A percentile compares a stretch with the other conserved stretches of the same genome.
These are phyloP conservation scores for Oceanites oceanicus DNA, from an alignment of 2,113 vertebrate species.

Conservation along the genomic window DNA sequence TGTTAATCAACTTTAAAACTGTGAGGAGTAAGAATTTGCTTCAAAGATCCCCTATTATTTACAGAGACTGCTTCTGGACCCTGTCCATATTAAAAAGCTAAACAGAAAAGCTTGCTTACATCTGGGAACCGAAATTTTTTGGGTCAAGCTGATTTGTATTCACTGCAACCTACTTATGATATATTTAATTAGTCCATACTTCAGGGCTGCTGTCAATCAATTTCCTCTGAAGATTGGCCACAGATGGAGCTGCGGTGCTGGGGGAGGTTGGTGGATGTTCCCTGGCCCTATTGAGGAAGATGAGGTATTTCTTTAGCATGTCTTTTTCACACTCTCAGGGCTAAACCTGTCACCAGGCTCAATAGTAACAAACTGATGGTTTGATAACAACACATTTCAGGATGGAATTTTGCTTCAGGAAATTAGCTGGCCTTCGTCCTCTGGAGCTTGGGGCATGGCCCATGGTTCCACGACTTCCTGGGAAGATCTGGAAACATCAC, in stretches of 20 bases:
- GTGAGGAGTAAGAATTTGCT: not conserved
- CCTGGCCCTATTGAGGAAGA: not conserved
- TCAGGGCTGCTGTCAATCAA: constrained; percentile 33
- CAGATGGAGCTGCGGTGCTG: not conserved
- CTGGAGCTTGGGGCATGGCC: not conserved
- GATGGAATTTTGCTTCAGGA: not conserved
- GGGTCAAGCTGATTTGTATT: constrained; percentile 45
- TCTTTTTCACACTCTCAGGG: not conserved
- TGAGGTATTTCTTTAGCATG: not conserved
- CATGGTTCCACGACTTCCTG: not conserved
- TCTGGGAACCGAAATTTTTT: constrained; percentile 41
- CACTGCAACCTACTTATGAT: constrained; percentile 45
- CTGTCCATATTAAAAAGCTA: not conserved
- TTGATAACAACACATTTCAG: not conserved
- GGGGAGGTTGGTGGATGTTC: not conserved
- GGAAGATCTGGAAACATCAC: not conserved
- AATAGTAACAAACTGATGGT: not conserved
- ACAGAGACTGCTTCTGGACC: not conserved
- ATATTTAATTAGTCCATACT: constrained; percentile 54
- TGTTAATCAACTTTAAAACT: not conserved
- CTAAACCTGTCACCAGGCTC: not conserved
- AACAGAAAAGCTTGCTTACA: constrained; percentile 33
- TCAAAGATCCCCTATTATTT: not conserved
- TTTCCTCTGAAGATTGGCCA: constrained; percentile 1
- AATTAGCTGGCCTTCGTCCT: not conserved